Percentiles rank a stretch among this genome's conserved stretches.
phyloP scores from a whole-genome alignment of 1,140 invertebrate genomes.

The Bombus balteatus region DNA sequence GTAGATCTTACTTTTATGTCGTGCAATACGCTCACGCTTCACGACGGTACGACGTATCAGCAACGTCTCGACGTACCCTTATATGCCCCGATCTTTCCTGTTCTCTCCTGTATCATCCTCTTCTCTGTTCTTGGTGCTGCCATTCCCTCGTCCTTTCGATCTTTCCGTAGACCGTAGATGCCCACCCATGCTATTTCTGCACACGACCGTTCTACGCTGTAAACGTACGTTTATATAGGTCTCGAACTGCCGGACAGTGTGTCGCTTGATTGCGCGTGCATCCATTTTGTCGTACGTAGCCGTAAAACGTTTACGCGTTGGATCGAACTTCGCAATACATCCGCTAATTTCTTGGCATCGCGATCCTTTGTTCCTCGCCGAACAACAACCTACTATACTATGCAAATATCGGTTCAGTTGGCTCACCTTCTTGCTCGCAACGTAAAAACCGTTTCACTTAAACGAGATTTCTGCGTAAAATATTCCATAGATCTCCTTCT shows the following conservation, averaged over 20 bases:
- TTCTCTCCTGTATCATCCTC: neutral
- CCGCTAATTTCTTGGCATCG: conserved; percentile 49
- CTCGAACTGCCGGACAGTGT: conserved; percentile 32
- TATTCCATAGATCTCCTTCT: neutral
- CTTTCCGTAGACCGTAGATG: neutral
- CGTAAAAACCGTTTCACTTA: neutral
- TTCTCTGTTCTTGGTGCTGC: neutral
- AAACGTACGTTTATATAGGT: conserved; percentile 45
- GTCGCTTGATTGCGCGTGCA: conserved; percentile 60
- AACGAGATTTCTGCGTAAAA: neutral
- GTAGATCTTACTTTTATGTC: conserved; percentile 66
- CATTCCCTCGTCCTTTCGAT: neutral
- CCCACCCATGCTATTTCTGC: neutral
- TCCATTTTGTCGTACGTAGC: conserved; percentile 47
- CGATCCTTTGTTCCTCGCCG: too few relatives aligned
- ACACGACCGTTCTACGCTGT: conserved; percentile 41
- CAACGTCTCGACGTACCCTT: conserved; percentile 33
- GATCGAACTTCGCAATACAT: conserved; percentile 26
- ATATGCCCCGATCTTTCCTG: conserved; percentile 7
- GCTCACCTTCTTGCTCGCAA: too few relatives aligned
- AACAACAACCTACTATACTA: neutral
- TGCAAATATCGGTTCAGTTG: neutral
- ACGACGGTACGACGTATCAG: conserved; percentile 62
- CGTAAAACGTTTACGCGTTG: conserved; percentile 58
- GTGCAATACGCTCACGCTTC: conserved; percentile 56